Evolutionary conservation across 2,888 invertebrate genomes (phyloP).

Genomic region (Amblyteles armatorius): DNA sequence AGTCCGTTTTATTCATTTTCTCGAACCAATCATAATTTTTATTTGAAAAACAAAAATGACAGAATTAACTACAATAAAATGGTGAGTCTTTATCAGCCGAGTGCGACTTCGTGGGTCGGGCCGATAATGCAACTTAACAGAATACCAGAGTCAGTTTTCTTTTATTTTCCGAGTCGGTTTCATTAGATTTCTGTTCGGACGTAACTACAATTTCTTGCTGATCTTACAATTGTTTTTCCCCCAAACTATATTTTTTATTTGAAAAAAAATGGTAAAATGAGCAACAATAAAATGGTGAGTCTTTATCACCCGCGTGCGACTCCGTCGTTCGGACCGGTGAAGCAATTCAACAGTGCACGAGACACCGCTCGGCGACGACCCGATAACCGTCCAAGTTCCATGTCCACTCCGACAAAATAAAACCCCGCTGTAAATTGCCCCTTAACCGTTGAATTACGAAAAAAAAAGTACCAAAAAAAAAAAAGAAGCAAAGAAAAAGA

Average conservation of each 20-base stretch:
- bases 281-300: not conserved
- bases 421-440: not conserved
- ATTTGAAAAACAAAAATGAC: too few species aligned
- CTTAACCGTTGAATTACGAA: slow-evolving; percentile 28
- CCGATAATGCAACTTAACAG: not conserved
- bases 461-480: not conserved
- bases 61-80: not conserved
- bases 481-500: not conserved
- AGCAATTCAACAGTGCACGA: not conserved
- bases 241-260: too few species aligned
- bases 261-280: not conserved
- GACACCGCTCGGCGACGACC: not conserved
- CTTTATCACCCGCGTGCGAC: not conserved
- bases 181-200: too few species aligned
- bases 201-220: too few species aligned
- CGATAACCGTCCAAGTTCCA: not conserved
- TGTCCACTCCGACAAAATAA: not conserved
- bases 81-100: not conserved
- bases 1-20: too few species aligned
- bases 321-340: not conserved
- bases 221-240: too few species aligned
- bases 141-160: too few species aligned
- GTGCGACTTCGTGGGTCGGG: not conserved
- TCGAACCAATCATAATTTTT: too few species aligned
- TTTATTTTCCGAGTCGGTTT: too few species aligned